Evolutionary conservation across 2,888 invertebrate species (phyloP), one percentile per base, ranked within the genome.

Genomic region (Leucophora obtusa): DNA sequence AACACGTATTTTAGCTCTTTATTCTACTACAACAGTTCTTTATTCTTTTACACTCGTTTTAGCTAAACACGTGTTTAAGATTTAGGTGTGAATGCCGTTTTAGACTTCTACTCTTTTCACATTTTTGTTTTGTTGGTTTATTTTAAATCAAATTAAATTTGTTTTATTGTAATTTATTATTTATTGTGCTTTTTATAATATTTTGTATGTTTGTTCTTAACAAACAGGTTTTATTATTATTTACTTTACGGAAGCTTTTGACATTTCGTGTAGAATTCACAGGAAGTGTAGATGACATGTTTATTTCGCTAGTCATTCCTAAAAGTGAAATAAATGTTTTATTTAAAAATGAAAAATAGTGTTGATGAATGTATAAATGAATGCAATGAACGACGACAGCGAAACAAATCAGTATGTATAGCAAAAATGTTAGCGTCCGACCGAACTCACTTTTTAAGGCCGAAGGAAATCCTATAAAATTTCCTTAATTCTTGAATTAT

Each of bases 231-330:
- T 9, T 21, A 65, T 65, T 17, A 63, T 63, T 18, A 65, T 66
- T 63, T 68, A 43, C 15, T 18, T 68, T 68, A 54, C 54, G 54
- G 56, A 68, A 56, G 56, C 54, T 68, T 53, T 28, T 35, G 38
- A 7, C 54, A 68, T 43, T 58, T 56, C 56, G 21, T 68, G 43
- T 68, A 43, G 11, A 68, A 54, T 56, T 68, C 24, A 56, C 56
- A 43, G 66, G 66, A 68, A 68, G 43, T 56, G 54, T 68, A 24
- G n/a, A 68, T 68, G 38, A 54, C 54, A 68, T 38, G 66, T 68
- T 68, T 68, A 38, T 11, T 38, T 38, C 38, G 14, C 11, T 38
- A 38, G 38, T 38, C 38, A 38, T 38, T 38, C 38, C 38, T 11
- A 1, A 38, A 38, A 11, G 14, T 11, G 11, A 38, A 10, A 38